Evolutionary conservation across 2,888 invertebrate genomes (phyloP).

Genomic region (Hesperia comma): DNA sequence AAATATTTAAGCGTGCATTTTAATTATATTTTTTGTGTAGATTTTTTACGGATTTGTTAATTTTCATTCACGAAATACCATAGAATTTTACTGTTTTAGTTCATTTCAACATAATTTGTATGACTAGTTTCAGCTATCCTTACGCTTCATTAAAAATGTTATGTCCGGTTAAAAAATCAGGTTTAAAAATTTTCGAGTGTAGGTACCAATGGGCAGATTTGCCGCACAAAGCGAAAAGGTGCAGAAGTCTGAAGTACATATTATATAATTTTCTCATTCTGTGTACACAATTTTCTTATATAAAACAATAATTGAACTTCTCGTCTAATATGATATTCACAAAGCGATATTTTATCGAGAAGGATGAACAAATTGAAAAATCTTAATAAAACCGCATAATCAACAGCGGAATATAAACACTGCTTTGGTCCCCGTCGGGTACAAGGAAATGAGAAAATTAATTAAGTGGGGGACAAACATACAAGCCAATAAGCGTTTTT

Average conservation of each 20-base stretch:
- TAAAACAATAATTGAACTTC: neutral
- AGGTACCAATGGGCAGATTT: no score
- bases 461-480: constrained; percentile 73
- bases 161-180: no score
- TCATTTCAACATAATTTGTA: no score
- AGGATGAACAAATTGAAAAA: constrained; percentile 25
- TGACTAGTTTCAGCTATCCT: no score
- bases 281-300: neutral
- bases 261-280: no score
- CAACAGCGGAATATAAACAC: constrained; percentile 36
- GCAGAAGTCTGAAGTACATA: neutral
- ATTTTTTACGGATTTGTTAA: no score
- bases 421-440: constrained; percentile 34
- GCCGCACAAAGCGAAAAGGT: no score
- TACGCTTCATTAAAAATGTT: no score
- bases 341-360: constrained; percentile 12
- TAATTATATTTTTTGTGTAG: no score
- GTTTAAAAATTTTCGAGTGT: no score
- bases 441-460: constrained; percentile 78
- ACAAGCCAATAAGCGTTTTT: constrained; percentile 57
- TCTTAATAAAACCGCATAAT: constrained; percentile 32
- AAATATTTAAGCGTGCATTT: neutral
- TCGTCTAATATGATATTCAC: neutral
- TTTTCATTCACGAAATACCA: no score
- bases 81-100: no score